Evolutionary conservation across 64 coral and sea anemone genomes (phyloP), one percentile per base, ranked within the genome.

Genomic region (Montipora capricornis): DNA sequence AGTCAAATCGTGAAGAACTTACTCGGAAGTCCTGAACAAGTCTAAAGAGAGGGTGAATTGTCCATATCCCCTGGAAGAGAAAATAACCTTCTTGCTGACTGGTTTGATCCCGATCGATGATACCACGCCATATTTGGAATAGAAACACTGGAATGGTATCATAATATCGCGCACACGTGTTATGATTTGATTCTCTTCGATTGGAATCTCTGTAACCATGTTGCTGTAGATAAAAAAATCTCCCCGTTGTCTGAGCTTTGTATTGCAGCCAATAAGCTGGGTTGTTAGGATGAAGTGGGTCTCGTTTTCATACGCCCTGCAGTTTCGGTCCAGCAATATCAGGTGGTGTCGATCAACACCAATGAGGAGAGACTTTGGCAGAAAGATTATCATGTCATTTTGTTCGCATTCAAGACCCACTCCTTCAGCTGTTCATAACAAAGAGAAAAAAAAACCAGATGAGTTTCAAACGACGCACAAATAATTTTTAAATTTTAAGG

Each of bases 171-270:
- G 77, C 13, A 88, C n/a, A 13, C 92, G 83, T 10, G 84, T 88
- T 15, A 93, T 53, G 20, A 88, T 87, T 47, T 86, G 62, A 14
- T 86, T 20, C 7, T 68, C 75, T 50, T 53, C 6, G 29, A 78
- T 2, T 29, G 80, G 67, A 10, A 67, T 88, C 48, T 93, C 83
- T 13, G 60, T 49, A 16, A 94, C 95, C 92, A 94, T 97, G 84
- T 97, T 97, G 47, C 92, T 94, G 84, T 97, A 97, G 9, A 97
- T 80, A 29, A 76, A 81, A 46, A 88, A 88, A 61, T 94, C 48
- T 49, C 90, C 94, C 20, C 76, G 84, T n/a, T 94, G 89, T 16
- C 93, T 78, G 29, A 90, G 88, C 12, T 62, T 84, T 2, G 96
- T 97, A 19, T 93, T 93, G 61, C 96, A 97, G 16, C 87, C 64